Conservation (phyloP, 2,888 invertebrate genomes). For the Lasius fuliginosus region DNA sequence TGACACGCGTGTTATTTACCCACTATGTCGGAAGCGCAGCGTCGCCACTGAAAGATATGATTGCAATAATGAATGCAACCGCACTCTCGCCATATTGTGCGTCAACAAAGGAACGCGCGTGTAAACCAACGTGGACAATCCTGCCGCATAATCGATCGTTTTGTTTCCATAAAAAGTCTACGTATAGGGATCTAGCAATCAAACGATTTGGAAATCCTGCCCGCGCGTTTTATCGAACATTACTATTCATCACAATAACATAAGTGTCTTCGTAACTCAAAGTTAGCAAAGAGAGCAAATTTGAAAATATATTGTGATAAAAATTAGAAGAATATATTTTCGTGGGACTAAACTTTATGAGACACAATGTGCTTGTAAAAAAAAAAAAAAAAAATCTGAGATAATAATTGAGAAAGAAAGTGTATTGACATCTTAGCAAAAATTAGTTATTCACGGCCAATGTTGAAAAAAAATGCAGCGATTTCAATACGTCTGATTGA, state of each 20-base stretch:
- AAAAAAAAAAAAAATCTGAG: no score
- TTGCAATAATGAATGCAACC: conserved; percentile 52
- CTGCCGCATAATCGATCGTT: not conserved
- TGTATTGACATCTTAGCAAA: not conserved
- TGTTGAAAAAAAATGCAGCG: not conserved
- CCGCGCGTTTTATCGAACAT: not conserved
- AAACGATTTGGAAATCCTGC: not conserved
- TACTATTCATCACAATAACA: not conserved
- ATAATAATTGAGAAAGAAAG: no score
- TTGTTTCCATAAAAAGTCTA: not conserved
- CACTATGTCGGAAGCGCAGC: conserved; percentile 36
- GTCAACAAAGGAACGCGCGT: conserved; percentile 16
- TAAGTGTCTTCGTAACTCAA: not conserved
- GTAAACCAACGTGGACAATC: conserved; percentile 16
- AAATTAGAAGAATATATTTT: not conserved
- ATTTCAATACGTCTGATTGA: not conserved
- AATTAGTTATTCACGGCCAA: not conserved
- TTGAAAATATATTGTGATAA: not conserved
- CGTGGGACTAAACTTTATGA: not conserved
- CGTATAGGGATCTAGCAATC: not conserved
- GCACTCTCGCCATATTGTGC: conserved; percentile 26
- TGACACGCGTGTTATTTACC: conserved; percentile 50
- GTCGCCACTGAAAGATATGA: conserved; percentile 27
- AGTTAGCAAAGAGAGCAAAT: not conserved
- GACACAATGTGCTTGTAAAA: not conserved